phyloP scores from a whole-genome alignment of 2,797 vertebrate species.

The Brachyalestes nurse region DNA sequence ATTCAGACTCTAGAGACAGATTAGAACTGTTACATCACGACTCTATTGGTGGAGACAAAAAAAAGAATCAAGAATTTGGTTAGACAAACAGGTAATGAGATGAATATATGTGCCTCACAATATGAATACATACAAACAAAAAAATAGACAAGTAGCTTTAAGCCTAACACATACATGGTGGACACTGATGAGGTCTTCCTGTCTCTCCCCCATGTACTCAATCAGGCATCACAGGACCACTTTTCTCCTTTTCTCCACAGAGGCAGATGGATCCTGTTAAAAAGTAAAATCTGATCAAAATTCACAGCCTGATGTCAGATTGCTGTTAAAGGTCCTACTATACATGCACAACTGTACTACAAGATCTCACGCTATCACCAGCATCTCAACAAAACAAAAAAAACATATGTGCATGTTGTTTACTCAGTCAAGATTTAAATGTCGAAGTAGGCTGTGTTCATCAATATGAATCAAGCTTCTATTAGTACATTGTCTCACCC shows the following conservation, averaged over 20 bases:
- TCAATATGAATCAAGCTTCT: too few relatives aligned
- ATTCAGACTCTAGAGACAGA: too few relatives aligned
- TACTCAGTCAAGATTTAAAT: too few relatives aligned
- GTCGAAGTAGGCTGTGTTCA: too few relatives aligned
- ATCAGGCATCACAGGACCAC: slow-evolving; percentile 36
- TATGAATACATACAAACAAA: neutral
- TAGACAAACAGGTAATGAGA: too few relatives aligned
- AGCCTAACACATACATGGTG: slow-evolving; percentile 18
- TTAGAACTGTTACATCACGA: too few relatives aligned
- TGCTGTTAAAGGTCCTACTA: too few relatives aligned
- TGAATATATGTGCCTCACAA: neutral
- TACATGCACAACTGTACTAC: slow-evolving; percentile 1
- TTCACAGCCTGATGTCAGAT: slow-evolving; percentile 32
- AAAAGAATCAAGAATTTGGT: too few relatives aligned
- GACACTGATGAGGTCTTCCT: slow-evolving; percentile 18
- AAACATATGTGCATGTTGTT: too few relatives aligned
- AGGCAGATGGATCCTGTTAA: slow-evolving; percentile 33
- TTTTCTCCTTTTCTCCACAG: slow-evolving; percentile 30
- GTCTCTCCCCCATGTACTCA: slow-evolving; percentile 31
- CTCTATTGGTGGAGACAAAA: slow-evolving; percentile 11
- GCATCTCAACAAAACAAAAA: too few relatives aligned
- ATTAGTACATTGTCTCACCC: too few relatives aligned
- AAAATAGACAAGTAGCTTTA: slow-evolving; percentile 37
- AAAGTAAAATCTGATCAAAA: slow-evolving; percentile 36
- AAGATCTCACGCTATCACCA: too few relatives aligned